Evolutionary conservation across 2,113 vertebrate genomes (phyloP), one percentile per base, ranked within the genome.

Genomic region (Trogon melanurus): DNA sequence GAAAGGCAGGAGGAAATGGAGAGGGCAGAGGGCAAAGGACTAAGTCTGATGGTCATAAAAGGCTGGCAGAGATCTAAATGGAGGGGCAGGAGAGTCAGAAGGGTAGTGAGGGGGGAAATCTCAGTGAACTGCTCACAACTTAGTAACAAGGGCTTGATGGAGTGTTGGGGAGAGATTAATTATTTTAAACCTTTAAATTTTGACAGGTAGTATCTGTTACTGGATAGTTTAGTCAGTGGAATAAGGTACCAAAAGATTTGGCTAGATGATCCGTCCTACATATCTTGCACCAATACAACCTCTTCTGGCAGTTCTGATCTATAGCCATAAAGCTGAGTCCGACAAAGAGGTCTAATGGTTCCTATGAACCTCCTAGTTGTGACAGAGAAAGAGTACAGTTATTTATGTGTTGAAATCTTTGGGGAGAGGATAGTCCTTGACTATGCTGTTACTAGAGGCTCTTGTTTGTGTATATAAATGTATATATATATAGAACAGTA

Each of bases 381-480:
- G 4, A 32, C 22, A 34, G 21, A 60, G 72, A 71, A 91, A 45
- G 27, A 50, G 22, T n/a, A 14, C 5, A 67, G 34, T 36, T 57
- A 45, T 60, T 93, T 15, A 72, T 38, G 29, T 41, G 16, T 16
- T 57, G 41, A 91, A 79, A 47, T 44, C 4, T 82, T 65, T 65
- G 16, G 11, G 10, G 7, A 11, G 17, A 36, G 22, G 30, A 38
- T 21, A 13, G 14, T 47, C 19, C 56, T 51, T 71, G 38, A 21
- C 25, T 34, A 9, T 4, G 25, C 1, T 21, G 2, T 7, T 4
- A 13, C 51, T 82, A 38, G 36, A 61, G 26, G 53, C 73, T 32
- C 45, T 57, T 1, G 0, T 41, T 5, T 51, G 6, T 25, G 8
- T 23, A 27, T 29, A 4, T 30, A 10, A 23, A 16, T 29, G 44